Percentiles rank a stretch among this genome's conserved stretches.
phyloP scores from a whole-genome alignment of 2,113 vertebrate genomes.

The Muntiacus reevesi region DNA sequence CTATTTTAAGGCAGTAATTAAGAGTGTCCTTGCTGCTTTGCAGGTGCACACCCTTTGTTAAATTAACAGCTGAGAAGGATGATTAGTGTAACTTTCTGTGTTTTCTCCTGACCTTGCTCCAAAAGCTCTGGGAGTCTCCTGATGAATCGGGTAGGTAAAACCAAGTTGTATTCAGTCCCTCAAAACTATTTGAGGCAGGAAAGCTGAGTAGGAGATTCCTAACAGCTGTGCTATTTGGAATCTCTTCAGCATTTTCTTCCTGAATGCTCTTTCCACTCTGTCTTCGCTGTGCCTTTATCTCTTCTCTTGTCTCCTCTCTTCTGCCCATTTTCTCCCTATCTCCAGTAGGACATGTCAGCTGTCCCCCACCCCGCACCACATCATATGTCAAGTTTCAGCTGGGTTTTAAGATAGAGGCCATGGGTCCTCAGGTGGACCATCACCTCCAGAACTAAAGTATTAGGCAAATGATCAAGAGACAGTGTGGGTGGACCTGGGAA shows the following conservation, averaged over 20 bases:
- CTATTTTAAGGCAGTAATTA: not conserved
- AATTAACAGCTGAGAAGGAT: not conserved
- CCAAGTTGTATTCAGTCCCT: not conserved
- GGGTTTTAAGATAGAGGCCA: not conserved
- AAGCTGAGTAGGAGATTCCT: not conserved
- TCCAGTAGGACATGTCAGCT: not conserved
- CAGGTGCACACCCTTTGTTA: not conserved
- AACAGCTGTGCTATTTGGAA: not conserved
- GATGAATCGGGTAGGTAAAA: not conserved
- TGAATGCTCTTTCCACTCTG: not conserved
- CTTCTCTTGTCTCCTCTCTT: not conserved
- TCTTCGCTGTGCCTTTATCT: not conserved
- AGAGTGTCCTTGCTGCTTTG: not conserved
- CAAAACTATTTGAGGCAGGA: not conserved
- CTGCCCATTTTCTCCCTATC: not conserved
- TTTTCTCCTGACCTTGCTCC: not conserved
- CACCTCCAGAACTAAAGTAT: not conserved
- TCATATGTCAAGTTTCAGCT: not conserved
- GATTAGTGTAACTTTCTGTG: not conserved
- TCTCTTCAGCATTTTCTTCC: not conserved
- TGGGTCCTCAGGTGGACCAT: not conserved
- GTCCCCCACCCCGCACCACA: fast-evolving
- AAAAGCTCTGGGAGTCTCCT: not conserved
- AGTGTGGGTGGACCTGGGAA: not conserved
- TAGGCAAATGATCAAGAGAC: not conserved